phyloP scores from a whole-genome alignment of 2,113 vertebrate genomes.

The Barnardius zonarius region DNA sequence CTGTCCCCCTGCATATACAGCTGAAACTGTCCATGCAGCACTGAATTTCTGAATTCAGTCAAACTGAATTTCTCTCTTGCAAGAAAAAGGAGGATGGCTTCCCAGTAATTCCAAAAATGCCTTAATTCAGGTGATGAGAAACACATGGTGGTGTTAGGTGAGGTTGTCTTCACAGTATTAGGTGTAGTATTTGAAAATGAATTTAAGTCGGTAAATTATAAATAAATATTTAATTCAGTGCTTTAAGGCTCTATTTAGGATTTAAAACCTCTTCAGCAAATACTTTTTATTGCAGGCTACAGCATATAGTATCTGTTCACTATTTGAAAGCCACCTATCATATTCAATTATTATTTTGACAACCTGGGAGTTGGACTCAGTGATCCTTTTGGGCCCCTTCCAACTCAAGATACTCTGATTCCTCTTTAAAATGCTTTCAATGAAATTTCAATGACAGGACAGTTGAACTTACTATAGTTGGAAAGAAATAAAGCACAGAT shows the following conservation, averaged over 20 bases:
- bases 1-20: not conserved
- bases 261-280: not conserved
- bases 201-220: not conserved
- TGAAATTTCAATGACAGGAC: not conserved
- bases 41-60: not conserved
- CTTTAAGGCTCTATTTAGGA: not conserved
- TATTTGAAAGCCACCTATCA: not conserved
- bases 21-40: not conserved
- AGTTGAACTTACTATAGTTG: not conserved
- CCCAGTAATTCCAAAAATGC: not conserved
- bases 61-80: not conserved
- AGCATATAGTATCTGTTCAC: not conserved
- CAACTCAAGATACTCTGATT: not conserved
- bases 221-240: not conserved
- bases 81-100: not conserved
- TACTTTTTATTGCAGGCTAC: not conserved
- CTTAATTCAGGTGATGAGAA: not conserved
- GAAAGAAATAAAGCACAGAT: not conserved
- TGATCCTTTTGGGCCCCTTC: not conserved
- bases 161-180: not conserved
- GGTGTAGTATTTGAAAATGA: not conserved
- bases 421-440: not conserved
- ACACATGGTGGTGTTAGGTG: not conserved
- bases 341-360: not conserved
- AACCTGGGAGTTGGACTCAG: not conserved